Evolutionary conservation across 1,140 invertebrate species (phyloP).

Genomic region (Chironomus striatipennis): DNA sequence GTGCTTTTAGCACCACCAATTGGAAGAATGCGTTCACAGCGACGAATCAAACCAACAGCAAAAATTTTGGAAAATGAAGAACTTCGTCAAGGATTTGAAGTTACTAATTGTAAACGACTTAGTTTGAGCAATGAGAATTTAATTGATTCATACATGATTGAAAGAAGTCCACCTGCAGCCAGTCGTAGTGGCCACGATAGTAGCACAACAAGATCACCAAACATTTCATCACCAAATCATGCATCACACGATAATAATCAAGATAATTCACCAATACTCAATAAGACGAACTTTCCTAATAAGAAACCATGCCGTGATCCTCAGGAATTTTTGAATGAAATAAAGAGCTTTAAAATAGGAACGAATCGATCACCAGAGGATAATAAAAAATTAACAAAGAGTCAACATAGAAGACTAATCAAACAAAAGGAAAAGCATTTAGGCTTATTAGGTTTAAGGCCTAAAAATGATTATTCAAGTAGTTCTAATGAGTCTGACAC

Average conservation of each 20-base stretch:
- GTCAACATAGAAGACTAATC: conserved; percentile 37
- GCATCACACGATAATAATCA: neutral
- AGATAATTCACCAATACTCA: neutral
- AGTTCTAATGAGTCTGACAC: conserved; percentile 35
- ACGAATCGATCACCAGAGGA: conserved; percentile 37
- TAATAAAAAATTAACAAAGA: conserved; percentile 36
- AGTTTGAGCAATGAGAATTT: conserved; percentile 29
- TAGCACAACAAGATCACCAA: neutral
- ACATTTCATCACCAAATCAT: neutral
- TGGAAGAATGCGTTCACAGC: conserved; percentile 34
- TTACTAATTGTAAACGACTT: conserved; percentile 45
- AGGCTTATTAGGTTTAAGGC: conserved; percentile 43
- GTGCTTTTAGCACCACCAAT: conserved; percentile 27
- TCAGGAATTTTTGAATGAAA: conserved; percentile 35
- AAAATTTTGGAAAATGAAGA: conserved; percentile 49
- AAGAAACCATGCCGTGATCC: conserved; percentile 33
- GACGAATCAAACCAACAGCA: conserved; percentile 48
- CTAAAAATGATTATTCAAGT: conserved; percentile 34
- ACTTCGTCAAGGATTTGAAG: conserved; percentile 46
- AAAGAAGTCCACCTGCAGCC: conserved; percentile 7
- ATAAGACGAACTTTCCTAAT: neutral
- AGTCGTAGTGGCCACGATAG: neutral
- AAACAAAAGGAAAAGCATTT: conserved; percentile 49
- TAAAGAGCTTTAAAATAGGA: conserved; percentile 34
- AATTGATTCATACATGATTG: conserved; percentile 10